Evolutionary conservation across 2,888 invertebrate genomes (phyloP).

Genomic region (Hirtodrosophila trivittata): DNA sequence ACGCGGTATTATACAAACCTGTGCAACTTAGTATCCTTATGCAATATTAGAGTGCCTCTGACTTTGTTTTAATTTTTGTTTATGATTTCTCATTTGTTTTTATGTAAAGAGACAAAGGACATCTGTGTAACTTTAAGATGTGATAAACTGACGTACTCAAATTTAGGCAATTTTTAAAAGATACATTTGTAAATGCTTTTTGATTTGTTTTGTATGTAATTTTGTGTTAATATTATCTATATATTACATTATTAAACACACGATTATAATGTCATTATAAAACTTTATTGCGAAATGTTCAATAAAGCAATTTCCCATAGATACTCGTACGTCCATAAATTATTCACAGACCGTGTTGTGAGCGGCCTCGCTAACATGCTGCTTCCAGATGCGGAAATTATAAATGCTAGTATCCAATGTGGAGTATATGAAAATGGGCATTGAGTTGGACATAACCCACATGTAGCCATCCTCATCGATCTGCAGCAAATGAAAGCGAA

Average conservation of each 20-base stretch:
- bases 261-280: conserved; percentile 42
- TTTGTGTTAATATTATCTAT: conserved; percentile 1
- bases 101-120: conserved; percentile 29
- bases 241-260: too few relatives aligned
- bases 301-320: conserved; percentile 60
- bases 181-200: conserved; percentile 71
- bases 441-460: conserved; percentile 88
- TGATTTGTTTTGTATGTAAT: conserved; percentile 62
- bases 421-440: conserved; percentile 88
- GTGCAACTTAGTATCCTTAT: conserved; percentile 79
- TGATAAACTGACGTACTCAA: conserved; percentile 76
- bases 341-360: conserved; percentile 84
- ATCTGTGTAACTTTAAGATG: conserved; percentile 73
- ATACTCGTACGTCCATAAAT: too few relatives aligned
- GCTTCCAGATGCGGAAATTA: conserved; percentile 87
- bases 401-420: conserved; percentile 86
- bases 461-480: conserved; percentile 87
- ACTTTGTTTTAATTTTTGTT: conserved; percentile 64
- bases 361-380: conserved; percentile 82
- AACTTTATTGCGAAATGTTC: conserved; percentile 45
- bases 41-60: conserved; percentile 83
- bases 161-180: conserved; percentile 75
- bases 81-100: conserved; percentile 36
- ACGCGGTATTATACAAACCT: conserved; percentile 60
- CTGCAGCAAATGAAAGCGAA: conserved; percentile 76